A percentile compares a stretch with the other conserved stretches of the same genome.
phyloP scores from a whole-genome alignment of 2,797 vertebrate species.

The Tragopan temminckii region DNA sequence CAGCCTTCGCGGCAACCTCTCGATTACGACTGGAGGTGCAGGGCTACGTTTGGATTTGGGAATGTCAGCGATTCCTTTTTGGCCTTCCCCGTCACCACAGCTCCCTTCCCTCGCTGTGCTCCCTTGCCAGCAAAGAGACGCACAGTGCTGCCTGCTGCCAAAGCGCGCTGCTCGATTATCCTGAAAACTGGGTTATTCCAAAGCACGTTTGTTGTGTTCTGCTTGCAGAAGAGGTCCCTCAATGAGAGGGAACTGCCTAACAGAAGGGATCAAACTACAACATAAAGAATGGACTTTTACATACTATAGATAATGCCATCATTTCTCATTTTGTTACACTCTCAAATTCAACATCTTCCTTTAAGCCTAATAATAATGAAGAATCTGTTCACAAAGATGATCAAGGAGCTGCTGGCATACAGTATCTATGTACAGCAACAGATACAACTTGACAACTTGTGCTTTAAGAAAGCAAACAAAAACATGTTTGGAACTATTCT shows the following conservation, averaged over 20 bases:
- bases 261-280: slow-evolving; percentile 71
- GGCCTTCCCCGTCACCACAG: slow-evolving; percentile 30
- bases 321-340: slow-evolving; percentile 42
- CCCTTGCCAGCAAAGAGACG: slow-evolving; percentile 82
- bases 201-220: slow-evolving; percentile 75
- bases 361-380: slow-evolving; percentile 65
- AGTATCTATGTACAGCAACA: slow-evolving; percentile 69
- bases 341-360: slow-evolving; percentile 68
- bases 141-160: slow-evolving; percentile 64
- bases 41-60: slow-evolving; percentile 25
- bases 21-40: slow-evolving; percentile 58
- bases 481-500: slow-evolving; percentile 57
- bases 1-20: slow-evolving; percentile 66
- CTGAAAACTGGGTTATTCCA: slow-evolving; percentile 64
- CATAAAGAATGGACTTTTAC: slow-evolving; percentile 48
- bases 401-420: slow-evolving; percentile 68
- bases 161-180: slow-evolving; percentile 64
- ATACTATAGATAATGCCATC: neutral
- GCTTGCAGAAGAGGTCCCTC: slow-evolving; percentile 78
- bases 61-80: slow-evolving; percentile 30
- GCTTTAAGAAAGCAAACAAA: slow-evolving; percentile 72
- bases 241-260: slow-evolving; percentile 61
- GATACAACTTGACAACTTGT: slow-evolving; percentile 71
- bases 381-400: slow-evolving; percentile 70
- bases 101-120: neutral